Evolutionary conservation across 2,797 vertebrate genomes (phyloP).

Genomic region (Apogon hyalosoma): DNA sequence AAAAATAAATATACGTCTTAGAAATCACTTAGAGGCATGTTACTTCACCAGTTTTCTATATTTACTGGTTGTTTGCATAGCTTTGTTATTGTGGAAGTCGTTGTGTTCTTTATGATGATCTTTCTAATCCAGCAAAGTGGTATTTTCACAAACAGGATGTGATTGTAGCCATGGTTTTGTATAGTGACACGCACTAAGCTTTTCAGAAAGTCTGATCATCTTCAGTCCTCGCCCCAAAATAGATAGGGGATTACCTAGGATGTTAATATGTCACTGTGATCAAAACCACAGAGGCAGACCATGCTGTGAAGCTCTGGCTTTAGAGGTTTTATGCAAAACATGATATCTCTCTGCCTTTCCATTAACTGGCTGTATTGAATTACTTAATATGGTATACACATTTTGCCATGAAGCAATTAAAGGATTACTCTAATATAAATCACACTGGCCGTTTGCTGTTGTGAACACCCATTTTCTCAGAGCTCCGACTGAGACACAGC

Average conservation of each 20-base stretch:
- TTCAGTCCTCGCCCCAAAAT: slow-evolving; percentile 65
- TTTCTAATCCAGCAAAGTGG: slow-evolving; percentile 9
- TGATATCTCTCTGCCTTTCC: slow-evolving; percentile 81
- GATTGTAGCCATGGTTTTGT: slow-evolving; percentile 33
- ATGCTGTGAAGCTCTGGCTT: slow-evolving; percentile 71
- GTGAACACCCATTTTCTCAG: slow-evolving; percentile 69
- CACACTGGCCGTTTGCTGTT: slow-evolving; percentile 79
- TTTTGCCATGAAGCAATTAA: slow-evolving; percentile 86
- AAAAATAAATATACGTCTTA: too few species aligned
- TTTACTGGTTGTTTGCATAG: background rate
- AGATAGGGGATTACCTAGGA: slow-evolving; percentile 82
- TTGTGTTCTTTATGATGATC: slow-evolving; percentile 9
- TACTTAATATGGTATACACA: slow-evolving; percentile 84
- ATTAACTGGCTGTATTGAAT: slow-evolving; percentile 82
- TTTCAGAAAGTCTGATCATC: slow-evolving; percentile 65
- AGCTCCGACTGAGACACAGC: slow-evolving; percentile 54
- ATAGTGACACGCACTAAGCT: slow-evolving; percentile 39
- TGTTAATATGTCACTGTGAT: slow-evolving; percentile 79
- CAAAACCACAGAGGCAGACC: slow-evolving; percentile 76
- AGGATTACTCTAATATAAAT: slow-evolving; percentile 85
- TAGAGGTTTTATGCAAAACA: slow-evolving; percentile 88
- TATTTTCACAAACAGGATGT: slow-evolving; percentile 43
- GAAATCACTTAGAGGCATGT: too few species aligned
- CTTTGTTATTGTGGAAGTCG: background rate
- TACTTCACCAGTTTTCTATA: too few species aligned